phyloP scores from a whole-genome alignment of 2,888 invertebrate species.

The Thereva unica region DNA sequence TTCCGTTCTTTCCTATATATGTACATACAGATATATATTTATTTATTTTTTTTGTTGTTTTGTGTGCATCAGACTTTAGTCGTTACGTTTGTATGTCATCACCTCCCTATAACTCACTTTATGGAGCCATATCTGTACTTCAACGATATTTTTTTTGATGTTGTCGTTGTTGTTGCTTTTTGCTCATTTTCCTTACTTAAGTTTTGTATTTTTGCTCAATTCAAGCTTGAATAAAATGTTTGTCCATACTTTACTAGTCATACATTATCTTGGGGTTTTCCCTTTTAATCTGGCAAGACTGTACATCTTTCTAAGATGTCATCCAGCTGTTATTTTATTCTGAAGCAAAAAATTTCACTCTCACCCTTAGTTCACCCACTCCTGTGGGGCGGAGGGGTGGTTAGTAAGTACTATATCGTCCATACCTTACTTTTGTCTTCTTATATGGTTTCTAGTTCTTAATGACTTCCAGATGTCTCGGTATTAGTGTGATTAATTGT shows the following conservation, averaged over 20 bases:
- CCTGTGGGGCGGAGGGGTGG: neutral
- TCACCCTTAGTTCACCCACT: neutral
- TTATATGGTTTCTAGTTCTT: slow-evolving; percentile 1
- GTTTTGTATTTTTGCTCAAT: slow-evolving; percentile 20
- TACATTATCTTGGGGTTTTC: slow-evolving; percentile 13
- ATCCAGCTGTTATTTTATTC: slow-evolving; percentile 13
- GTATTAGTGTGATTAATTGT: slow-evolving; percentile 26
- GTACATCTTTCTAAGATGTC: slow-evolving; percentile 22
- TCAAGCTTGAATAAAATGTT: slow-evolving; percentile 2
- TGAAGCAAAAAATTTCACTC: neutral
- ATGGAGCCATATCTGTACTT: neutral
- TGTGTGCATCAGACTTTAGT: slow-evolving; percentile 27
- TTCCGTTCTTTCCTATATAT: neutral
- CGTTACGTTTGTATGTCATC: slow-evolving; percentile 21
- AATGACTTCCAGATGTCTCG: slow-evolving; percentile 27
- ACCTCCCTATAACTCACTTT: neutral
- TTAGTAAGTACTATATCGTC: neutral
- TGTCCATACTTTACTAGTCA: slow-evolving; percentile 23
- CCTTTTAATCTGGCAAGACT: slow-evolving; percentile 16
- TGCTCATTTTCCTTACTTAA: slow-evolving; percentile 2
- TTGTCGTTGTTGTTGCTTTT: neutral
- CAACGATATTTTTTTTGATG: neutral
- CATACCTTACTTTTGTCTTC: neutral
- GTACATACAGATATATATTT: too few relatives aligned
- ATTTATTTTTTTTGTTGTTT: too few relatives aligned